Evolutionary conservation across 2,797 vertebrate species (phyloP), one percentile per base, ranked within the genome.

Genomic region (Sebastes variabilis): DNA sequence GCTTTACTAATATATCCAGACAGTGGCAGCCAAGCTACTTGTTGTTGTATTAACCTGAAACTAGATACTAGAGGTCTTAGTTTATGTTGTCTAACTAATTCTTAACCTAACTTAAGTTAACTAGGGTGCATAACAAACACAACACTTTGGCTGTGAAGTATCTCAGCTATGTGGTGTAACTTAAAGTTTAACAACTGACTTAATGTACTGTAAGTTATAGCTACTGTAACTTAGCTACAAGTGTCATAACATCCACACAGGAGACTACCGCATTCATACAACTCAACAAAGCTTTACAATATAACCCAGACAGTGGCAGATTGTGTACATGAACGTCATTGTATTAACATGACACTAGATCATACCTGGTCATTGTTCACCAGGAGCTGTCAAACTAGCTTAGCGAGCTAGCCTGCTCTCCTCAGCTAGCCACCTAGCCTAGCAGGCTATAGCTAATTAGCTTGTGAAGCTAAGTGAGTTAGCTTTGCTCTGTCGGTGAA

Each of bases 341-440:
- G 20, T 7, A 8, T 25, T 2, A 42, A 29, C 1, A 12, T 14
- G 16, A 14, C 27, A 46, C 16, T 66, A 24, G 12, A 71, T 42
- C 38, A 8, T 8, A 6, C 8, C 27, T 42, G 5, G 42, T 66
- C 70, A 64, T 55, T 76, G 36, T 76, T 32, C 27, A 42, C 55
- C 46, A 4, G 3, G 81, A 90, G 92, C 91, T 94, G 91, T 94
- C 90, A 92, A 94, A 93, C 88, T 93, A 93, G 90, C 93, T 87
- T 84, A 85, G 86, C 91, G 36, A 65, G 84, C 84, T 88, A 93
- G 62, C 88, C 78, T 24, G 24, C 58, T 70, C 27, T n/a, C 22
- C 58, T 70, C 27, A 14, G 87, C 68, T 90, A 87, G 80, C 85
- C 54, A 52, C 55, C 56, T 80, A 87, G 88, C 82, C 56, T 42